phyloP scores from a whole-genome alignment of 2,888 invertebrate genomes.

The Aelia acuminata region DNA sequence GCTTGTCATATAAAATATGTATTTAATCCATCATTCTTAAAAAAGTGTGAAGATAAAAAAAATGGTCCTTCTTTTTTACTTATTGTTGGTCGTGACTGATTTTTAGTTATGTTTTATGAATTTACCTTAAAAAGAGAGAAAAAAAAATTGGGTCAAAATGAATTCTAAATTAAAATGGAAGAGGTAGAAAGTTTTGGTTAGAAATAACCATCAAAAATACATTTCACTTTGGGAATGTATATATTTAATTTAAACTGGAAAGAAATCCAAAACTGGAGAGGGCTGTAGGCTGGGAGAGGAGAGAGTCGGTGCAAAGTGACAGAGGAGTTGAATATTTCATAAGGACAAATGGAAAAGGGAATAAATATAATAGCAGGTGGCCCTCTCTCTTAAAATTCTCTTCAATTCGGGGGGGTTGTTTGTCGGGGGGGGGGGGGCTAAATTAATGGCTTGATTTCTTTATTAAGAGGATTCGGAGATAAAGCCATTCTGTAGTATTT shows the following conservation, averaged over 20 bases:
- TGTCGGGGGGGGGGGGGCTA: not conserved
- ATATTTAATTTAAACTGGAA: constrained; percentile 14
- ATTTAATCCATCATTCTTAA: no score
- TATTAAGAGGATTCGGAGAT: not conserved
- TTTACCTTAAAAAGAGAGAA: not conserved
- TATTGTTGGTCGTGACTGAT: no score
- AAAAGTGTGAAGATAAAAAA: no score
- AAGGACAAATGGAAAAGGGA: constrained; percentile 44
- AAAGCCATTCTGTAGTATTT: no score
- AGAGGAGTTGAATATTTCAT: constrained; percentile 33
- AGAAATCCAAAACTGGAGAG: not conserved
- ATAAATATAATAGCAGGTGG: constrained; percentile 40
- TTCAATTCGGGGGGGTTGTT: not conserved
- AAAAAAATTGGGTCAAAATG: not conserved
- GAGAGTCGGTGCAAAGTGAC: constrained; percentile 39
- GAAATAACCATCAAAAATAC: not conserved
- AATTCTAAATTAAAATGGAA: not conserved
- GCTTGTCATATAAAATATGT: no score
- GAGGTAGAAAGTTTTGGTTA: not conserved
- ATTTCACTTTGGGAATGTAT: not conserved
- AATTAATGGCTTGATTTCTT: not conserved
- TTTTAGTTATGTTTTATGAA: not conserved
- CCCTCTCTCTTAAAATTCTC: not conserved
- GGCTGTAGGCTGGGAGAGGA: not conserved
- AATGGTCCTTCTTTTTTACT: no score